Evolutionary conservation across 2,113 vertebrate genomes (phyloP).

Genomic region (Ophiodon elongatus): DNA sequence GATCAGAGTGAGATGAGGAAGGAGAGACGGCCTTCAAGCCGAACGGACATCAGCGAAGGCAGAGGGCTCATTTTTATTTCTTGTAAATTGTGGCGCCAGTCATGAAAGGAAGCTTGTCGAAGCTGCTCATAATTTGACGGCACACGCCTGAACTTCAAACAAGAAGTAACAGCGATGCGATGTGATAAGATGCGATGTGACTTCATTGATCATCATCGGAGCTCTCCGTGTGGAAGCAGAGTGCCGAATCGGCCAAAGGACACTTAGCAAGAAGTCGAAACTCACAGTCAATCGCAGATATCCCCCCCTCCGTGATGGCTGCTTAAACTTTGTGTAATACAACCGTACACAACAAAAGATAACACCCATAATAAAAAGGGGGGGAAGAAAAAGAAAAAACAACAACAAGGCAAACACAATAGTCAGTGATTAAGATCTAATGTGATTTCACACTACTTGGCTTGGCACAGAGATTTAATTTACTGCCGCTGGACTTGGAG

Average conservation of each 20-base stretch:
- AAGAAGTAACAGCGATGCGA: not conserved
- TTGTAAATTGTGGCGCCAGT: slow-evolving; percentile 11
- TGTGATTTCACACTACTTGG: slow-evolving; percentile 79
- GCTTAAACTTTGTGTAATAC: slow-evolving; percentile 13
- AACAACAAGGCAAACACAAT: slow-evolving; percentile 66
- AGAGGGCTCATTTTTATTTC: slow-evolving; percentile 14
- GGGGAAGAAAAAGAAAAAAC: slow-evolving; percentile 6
- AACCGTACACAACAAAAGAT: slow-evolving; percentile 35
- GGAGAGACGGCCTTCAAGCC: slow-evolving; percentile 37
- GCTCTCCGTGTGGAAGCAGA: not conserved
- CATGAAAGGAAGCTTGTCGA: slow-evolving; percentile 23
- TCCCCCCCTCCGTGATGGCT: not conserved
- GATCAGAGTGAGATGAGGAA: slow-evolving; percentile 44
- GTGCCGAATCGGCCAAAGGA: not conserved
- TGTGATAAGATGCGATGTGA: too few species aligned
- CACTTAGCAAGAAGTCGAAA: not conserved
- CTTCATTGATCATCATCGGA: slow-evolving; percentile 2
- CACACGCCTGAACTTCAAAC: not conserved
- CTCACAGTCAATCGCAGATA: not conserved
- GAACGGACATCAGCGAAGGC: slow-evolving; percentile 13
- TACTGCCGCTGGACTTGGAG: slow-evolving; percentile 68
- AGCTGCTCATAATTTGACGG: slow-evolving; percentile 6
- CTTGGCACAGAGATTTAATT: slow-evolving; percentile 73
- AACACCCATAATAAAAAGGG: slow-evolving; percentile 22
- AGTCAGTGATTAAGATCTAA: slow-evolving; percentile 79